Evolutionary conservation across 2,888 invertebrate genomes (phyloP).

Genomic region (Meloe dianella): DNA sequence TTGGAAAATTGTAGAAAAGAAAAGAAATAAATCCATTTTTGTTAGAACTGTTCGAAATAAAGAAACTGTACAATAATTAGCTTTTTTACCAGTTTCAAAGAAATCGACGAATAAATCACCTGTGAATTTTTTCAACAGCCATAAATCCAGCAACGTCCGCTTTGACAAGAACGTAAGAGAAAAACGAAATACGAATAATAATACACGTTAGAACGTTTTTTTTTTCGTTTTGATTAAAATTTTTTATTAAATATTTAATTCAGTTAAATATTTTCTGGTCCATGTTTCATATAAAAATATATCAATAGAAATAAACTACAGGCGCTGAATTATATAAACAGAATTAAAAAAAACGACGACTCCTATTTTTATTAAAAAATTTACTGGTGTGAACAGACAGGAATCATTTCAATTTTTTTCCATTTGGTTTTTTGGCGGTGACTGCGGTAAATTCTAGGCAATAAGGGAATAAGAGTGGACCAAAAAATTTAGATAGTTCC

Average conservation of each 20-base stretch:
- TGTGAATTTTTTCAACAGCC: background rate
- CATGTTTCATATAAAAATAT: background rate
- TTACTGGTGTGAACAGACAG: background rate
- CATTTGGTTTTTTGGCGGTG: background rate
- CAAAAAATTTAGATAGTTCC: slow-evolving; percentile 8
- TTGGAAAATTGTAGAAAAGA: background rate
- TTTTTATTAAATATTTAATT: slow-evolving; percentile 33
- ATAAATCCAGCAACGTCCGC: background rate
- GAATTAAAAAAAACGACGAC: too few relatives aligned
- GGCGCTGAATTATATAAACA: background rate
- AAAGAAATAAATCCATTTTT: background rate
- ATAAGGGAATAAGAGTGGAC: background rate
- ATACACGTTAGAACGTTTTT: slow-evolving; percentile 20
- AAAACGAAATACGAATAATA: slow-evolving; percentile 11
- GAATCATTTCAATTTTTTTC: background rate
- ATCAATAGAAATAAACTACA: background rate
- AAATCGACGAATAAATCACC: background rate
- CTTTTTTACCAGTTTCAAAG: background rate
- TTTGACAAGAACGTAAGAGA: background rate
- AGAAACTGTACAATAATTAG: background rate
- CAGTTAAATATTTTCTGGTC: slow-evolving; percentile 24
- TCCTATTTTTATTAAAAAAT: background rate
- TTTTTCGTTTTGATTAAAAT: slow-evolving; percentile 31
- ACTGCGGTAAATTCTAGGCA: background rate
- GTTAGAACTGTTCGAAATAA: too few relatives aligned